phyloP scores from a whole-genome alignment of 2,113 vertebrate species.

The Ahaetulla prasina region DNA sequence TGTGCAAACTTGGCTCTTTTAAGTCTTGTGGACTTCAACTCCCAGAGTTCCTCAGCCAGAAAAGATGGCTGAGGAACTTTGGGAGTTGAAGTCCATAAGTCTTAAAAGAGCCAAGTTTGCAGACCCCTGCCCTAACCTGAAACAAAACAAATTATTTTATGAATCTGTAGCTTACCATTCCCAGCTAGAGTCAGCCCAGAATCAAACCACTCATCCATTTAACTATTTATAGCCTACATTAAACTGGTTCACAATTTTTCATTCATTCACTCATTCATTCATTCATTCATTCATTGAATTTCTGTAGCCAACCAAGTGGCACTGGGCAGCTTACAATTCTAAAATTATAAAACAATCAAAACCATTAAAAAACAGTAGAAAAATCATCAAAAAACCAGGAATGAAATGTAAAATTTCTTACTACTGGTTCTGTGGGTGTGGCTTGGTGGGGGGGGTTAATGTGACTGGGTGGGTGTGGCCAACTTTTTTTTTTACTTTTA shows the following conservation, averaged over 20 bases:
- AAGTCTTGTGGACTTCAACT: no score
- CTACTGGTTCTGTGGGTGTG: no score
- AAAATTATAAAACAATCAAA: neutral
- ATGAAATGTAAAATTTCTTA: no score
- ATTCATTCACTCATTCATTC: neutral
- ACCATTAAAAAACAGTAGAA: neutral
- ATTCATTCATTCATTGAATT: neutral
- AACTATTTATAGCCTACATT: neutral
- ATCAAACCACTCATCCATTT: neutral
- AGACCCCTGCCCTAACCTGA: neutral
- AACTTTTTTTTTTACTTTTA: no score
- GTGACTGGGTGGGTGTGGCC: no score
- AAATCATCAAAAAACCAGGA: neutral
- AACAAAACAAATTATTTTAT: neutral
- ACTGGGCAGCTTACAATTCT: neutral
- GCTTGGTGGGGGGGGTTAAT: no score
- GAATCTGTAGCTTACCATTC: neutral
- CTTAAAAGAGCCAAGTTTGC: no score
- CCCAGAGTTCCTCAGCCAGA: no score
- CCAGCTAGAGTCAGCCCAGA: neutral
- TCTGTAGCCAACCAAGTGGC: neutral
- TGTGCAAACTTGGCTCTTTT: no score
- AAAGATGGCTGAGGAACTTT: no score
- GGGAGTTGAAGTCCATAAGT: no score
- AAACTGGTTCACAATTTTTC: neutral